These are phyloP conservation scores for Plagodis dolabraria DNA, from an alignment of 2,888 invertebrate genomes.

Conservation along the genomic window DNA sequence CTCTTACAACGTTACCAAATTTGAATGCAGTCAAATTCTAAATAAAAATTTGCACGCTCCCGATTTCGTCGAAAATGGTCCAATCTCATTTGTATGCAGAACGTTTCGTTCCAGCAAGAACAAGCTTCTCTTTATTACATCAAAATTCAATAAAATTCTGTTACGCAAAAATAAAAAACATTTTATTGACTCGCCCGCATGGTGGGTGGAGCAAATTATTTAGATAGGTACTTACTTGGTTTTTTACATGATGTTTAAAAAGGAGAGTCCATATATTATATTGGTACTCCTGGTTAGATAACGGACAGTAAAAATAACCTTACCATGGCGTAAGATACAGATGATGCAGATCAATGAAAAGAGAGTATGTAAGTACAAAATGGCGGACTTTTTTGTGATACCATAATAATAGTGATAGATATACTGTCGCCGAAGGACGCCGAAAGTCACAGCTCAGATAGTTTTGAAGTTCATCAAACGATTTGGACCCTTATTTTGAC, in stretches of 20 bases:
- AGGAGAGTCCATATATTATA: neutral
- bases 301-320: neutral
- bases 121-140: slow-evolving; percentile 15
- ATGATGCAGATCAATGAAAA: no score
- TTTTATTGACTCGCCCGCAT: slow-evolving; percentile 2
- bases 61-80: neutral
- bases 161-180: slow-evolving; percentile 17
- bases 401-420: no score
- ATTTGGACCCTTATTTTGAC: no score
- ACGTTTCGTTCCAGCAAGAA: slow-evolving; percentile 5
- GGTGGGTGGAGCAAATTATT: slow-evolving; percentile 7
- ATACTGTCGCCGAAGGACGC: no score
- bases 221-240: neutral
- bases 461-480: no score
- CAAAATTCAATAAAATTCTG: slow-evolving; percentile 23
- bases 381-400: no score
- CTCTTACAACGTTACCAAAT: neutral
- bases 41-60: neutral
- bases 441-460: no score
- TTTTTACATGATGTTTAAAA: neutral
- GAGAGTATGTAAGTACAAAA: no score
- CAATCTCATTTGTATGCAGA: slow-evolving; percentile 24
- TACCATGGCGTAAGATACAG: no score
- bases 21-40: neutral
- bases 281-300: neutral